Percentiles rank a stretch among this genome's conserved stretches.
Conservation (phyloP, 2,888 invertebrate genomes). For the Agrotis exclamationis region DNA sequence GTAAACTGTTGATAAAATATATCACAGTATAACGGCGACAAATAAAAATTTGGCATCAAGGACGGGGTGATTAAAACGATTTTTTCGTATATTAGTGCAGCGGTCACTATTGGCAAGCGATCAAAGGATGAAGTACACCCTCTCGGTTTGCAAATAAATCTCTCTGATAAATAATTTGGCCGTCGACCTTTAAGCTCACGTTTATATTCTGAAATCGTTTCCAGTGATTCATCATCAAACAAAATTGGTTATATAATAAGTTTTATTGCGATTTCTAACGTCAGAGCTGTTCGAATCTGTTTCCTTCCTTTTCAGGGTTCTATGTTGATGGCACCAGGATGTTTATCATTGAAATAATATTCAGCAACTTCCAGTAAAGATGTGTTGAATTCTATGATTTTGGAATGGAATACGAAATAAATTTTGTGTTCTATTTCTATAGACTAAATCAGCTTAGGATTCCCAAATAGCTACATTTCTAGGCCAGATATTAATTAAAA, state of each 20-base stretch:
- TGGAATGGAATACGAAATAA: background rate
- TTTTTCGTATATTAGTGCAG: constrained; percentile 33
- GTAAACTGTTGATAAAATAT: constrained; percentile 20
- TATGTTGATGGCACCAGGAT: constrained; percentile 33
- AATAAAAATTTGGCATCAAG: constrained; percentile 44
- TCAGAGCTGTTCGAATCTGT: constrained; percentile 14
- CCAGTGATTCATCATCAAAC: constrained; percentile 47
- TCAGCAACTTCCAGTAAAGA: background rate
- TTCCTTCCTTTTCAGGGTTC: constrained; percentile 29
- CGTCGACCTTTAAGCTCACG: constrained; percentile 43
- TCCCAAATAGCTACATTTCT: background rate
- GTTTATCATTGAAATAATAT: constrained; percentile 34
- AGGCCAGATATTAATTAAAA: background rate
- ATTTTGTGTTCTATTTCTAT: constrained; percentile 5
- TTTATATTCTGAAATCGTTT: constrained; percentile 37
- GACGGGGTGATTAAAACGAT: constrained; percentile 37
- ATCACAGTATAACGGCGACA: constrained; percentile 15
- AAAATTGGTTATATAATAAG: constrained; percentile 36
- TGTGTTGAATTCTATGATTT: background rate
- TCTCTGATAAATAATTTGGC: constrained; percentile 53
- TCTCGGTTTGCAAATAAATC: constrained; percentile 56
- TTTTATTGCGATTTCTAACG: constrained; percentile 47
- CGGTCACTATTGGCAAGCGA: constrained; percentile 60
- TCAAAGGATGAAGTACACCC: constrained; percentile 63
- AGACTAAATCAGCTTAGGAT: background rate